A percentile compares a stretch with the other conserved stretches of the same genome.
Conservation (phyloP, 1,140 invertebrate genomes). For the Drepana arcuata region DNA sequence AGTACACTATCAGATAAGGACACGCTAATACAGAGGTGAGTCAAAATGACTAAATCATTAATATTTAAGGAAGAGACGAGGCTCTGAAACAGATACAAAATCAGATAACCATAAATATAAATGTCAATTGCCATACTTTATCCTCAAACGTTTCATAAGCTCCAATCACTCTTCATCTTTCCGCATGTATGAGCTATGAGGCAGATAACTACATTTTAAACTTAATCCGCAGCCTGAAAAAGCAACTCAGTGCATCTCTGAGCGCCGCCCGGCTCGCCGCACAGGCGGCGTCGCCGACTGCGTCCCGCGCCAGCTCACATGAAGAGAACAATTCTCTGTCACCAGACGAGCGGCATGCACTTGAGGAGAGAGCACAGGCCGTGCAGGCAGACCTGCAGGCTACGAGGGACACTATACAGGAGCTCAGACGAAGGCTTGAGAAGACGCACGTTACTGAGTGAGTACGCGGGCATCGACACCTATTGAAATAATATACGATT, state of each 20-base stretch:
- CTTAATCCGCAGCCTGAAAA: constrained; percentile 78
- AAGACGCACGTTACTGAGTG: constrained; percentile 86
- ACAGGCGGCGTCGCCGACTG: constrained; percentile 34
- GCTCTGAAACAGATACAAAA: too few relatives aligned
- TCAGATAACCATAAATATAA: too few relatives aligned
- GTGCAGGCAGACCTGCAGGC: constrained; percentile 80
- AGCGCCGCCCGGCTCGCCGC: constrained; percentile 62
- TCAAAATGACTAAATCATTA: too few relatives aligned
- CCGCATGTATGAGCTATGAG: too few relatives aligned
- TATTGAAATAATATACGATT: too few relatives aligned
- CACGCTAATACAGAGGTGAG: constrained; percentile 84
- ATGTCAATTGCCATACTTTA: too few relatives aligned
- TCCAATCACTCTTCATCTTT: too few relatives aligned
- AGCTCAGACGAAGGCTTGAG: constrained; percentile 81
- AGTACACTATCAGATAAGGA: constrained; percentile 85
- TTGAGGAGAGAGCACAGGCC: constrained; percentile 78
- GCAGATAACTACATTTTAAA: too few relatives aligned
- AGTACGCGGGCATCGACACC: constrained; percentile 33
- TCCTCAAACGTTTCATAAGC: too few relatives aligned
- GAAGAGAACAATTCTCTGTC: constrained; percentile 62
- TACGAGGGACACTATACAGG: constrained; percentile 81
- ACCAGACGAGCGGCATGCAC: constrained; percentile 75
- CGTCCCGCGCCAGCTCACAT: constrained; percentile 32
- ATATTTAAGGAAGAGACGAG: too few relatives aligned
- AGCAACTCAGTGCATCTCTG: constrained; percentile 75